Evolutionary conservation across 2,888 invertebrate species (phyloP), one percentile per base, ranked within the genome.

Genomic region (Laspeyria flexula): DNA sequence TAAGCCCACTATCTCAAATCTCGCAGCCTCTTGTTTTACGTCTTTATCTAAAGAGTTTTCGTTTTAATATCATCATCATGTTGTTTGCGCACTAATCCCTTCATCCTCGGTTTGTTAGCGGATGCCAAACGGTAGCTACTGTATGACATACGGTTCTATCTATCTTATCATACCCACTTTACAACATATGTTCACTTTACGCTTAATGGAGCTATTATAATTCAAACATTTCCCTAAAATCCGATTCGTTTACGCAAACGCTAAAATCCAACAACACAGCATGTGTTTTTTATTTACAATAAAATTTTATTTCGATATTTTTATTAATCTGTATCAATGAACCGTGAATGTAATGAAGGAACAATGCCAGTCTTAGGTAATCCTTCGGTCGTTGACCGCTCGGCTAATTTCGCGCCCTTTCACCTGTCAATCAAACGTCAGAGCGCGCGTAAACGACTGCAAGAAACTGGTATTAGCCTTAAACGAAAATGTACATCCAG

Each of bases 91-190:
- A 53, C 76, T 90, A 89, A 91, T 90, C 88, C 88, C 76, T 72
- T 71, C 83, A 76, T 85, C 83, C 85, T 82, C 73, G 71, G 71
- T 83, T 76, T 88, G 88, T 85, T 80, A 69, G 78, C 82, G 77
- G 78, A 88, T 83, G 84, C 85, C 85, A 86, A 89, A 92, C 92
- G 88, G 92, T 91, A 90, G 91, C 88, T 77, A 76, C 80, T 63
- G 78, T 84, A 87, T 87, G 89, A 91, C 92, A 92, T 90, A 90
- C 86, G 89, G 89, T 79, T 88, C 85, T 91, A 91, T 91, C 92
- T 91, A 91, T 91, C 92, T 92, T 91, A 92, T 92, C 92, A 65
- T 82, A 81, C 65, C 84, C 88, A 91, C 91, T 91, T 83, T 76
- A 79, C 81, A 83, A 83, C 91, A 90, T 90, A 91, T 92, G 92